phyloP scores from a whole-genome alignment of 2,888 invertebrate genomes.

The Gastrophysa polygoni region DNA sequence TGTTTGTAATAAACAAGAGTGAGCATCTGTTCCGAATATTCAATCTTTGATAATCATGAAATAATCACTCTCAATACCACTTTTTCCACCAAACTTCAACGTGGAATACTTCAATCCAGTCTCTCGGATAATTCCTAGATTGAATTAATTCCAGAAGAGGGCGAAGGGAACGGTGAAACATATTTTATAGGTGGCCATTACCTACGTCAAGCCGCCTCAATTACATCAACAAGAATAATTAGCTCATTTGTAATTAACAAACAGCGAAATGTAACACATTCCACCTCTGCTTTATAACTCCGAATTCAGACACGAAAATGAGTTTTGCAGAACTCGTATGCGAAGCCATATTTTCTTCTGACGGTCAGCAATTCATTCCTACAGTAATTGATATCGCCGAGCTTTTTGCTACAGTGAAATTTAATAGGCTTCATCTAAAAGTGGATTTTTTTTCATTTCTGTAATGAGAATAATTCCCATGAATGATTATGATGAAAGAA shows the following conservation, averaged over 20 bases:
- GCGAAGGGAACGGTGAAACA: conserved; percentile 5
- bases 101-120: neutral
- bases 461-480: no score
- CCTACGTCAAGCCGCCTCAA: conserved; percentile 24
- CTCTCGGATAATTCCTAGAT: conserved; percentile 1
- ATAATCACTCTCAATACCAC: no score
- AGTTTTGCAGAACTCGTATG: conserved; percentile 13
- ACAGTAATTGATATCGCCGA: neutral
- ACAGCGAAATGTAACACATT: conserved; percentile 23
- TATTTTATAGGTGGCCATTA: conserved; percentile 17
- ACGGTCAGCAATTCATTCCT: neutral
- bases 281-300: conserved; percentile 18
- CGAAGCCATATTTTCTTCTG: neutral
- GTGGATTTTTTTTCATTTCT: neutral
- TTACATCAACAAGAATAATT: conserved; percentile 38
- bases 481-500: no score
- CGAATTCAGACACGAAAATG: conserved; percentile 15
- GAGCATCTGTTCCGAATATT: no score
- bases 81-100: neutral
- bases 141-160: conserved; percentile 9
- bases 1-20: no score
- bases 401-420: neutral
- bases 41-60: no score
- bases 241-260: conserved; percentile 24
- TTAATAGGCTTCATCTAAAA: neutral